A percentile compares a stretch with the other conserved stretches of the same genome.
phyloP scores from a whole-genome alignment of 2,797 vertebrate species.

The Cygnus olor region DNA sequence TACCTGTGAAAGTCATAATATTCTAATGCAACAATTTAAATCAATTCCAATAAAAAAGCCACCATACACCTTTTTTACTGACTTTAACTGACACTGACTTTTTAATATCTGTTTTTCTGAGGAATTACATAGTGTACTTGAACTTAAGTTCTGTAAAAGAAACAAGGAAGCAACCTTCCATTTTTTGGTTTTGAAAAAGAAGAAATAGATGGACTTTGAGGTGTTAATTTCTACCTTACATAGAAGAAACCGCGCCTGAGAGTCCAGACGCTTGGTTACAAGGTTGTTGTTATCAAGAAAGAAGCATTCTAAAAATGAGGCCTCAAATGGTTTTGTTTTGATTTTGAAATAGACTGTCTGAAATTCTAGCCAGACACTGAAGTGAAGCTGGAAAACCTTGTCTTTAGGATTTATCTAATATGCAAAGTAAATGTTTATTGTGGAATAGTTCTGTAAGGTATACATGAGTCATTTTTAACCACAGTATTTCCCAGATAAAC shows the following conservation, averaged over 20 bases:
- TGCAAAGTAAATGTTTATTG: conserved; percentile 23
- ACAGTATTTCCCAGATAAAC: conserved; percentile 58
- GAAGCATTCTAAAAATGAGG: conserved; percentile 27
- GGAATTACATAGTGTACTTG: neutral
- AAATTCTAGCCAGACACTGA: conserved; percentile 17
- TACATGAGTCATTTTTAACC: conserved; percentile 64
- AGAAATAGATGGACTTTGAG: neutral
- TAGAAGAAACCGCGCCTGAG: neutral
- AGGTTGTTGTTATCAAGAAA: neutral
- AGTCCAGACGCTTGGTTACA: neutral
- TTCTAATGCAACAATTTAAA: neutral
- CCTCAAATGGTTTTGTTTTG: neutral
- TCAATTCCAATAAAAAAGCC: neutral
- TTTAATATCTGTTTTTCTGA: neutral
- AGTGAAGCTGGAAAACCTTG: conserved; percentile 18
- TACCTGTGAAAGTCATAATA: neutral
- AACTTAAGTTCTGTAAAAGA: neutral
- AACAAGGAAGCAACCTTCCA: neutral
- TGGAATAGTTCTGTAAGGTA: conserved; percentile 45
- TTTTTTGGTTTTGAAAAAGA: neutral
- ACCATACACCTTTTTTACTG: neutral
- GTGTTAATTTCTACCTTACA: neutral
- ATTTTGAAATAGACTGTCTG: conserved; percentile 30
- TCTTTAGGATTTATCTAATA: conserved; percentile 7
- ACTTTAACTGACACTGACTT: no score